phyloP scores from a whole-genome alignment of 2,888 invertebrate species.

The Eristalis intricaria region DNA sequence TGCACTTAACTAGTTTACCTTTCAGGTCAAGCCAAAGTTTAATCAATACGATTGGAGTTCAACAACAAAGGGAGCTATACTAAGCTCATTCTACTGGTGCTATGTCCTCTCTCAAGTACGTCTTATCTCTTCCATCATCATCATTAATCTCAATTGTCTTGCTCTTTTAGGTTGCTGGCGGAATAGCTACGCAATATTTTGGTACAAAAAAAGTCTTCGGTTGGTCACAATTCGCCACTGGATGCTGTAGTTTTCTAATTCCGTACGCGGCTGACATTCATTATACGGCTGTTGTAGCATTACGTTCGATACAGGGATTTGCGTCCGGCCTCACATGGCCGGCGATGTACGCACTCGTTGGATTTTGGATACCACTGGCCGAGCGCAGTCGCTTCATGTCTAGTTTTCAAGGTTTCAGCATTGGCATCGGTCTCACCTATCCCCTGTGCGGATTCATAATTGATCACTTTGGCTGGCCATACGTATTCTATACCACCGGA shows the following conservation, averaged over 20 bases:
- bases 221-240: conserved; percentile 87
- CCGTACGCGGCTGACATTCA: conserved; percentile 85
- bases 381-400: conserved; percentile 89
- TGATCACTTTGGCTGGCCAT: conserved; percentile 86
- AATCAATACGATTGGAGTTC: conserved; percentile 85
- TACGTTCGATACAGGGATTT: conserved; percentile 86
- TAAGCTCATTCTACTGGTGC: conserved; percentile 88
- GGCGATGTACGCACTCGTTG: conserved; percentile 88
- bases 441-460: conserved; percentile 87
- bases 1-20: background rate
- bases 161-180: conserved; percentile 83
- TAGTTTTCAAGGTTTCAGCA: conserved; percentile 89
- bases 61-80: conserved; percentile 85
- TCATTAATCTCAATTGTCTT: background rate
- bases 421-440: conserved; percentile 88
- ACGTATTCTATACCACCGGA: conserved; percentile 88
- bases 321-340: conserved; percentile 89
- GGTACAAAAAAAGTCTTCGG: conserved; percentile 88
- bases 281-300: conserved; percentile 84
- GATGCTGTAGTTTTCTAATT: conserved; percentile 86
- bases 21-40: background rate
- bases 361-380: conserved; percentile 87
- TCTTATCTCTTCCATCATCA: background rate
- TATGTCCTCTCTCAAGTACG: conserved; percentile 86
- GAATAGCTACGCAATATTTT: conserved; percentile 86